These are phyloP conservation scores for Himalopsyche anomala DNA, from an alignment of 2,888 invertebrate species.

Conservation along the genomic window DNA sequence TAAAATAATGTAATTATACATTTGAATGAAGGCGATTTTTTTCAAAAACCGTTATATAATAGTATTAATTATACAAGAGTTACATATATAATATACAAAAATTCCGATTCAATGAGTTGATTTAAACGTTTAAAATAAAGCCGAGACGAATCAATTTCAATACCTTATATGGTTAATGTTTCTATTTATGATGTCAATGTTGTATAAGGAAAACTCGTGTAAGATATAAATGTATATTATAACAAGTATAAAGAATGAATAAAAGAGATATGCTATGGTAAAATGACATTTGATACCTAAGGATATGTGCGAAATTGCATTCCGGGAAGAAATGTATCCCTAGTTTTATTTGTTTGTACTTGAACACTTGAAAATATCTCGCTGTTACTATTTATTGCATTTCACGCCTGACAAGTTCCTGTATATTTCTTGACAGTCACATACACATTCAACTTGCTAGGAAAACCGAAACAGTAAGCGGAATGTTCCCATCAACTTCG, in stretches of 20 bases:
- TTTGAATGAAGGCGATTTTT: too few species aligned
- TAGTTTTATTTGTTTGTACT: background rate
- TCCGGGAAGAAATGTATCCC: background rate
- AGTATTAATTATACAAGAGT: too few species aligned
- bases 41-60: too few species aligned
- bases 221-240: too few species aligned
- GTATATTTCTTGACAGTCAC: constrained; percentile 22
- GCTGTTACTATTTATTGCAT: constrained; percentile 26
- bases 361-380: constrained; percentile 9
- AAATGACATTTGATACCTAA: background rate
- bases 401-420: constrained; percentile 11
- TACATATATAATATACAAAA: too few species aligned
- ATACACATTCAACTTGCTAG: background rate
- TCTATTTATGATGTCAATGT: too few species aligned
- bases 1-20: too few species aligned
- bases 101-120: too few species aligned
- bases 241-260: background rate
- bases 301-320: constrained; percentile 13
- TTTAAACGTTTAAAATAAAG: too few species aligned
- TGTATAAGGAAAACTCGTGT: too few species aligned
- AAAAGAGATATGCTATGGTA: background rate
- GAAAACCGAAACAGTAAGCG: constrained; percentile 12
- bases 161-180: too few species aligned
- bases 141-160: too few species aligned
- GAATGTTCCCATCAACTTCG: background rate